Base-by-base conservation (phyloP, 2,113 vertebrate genomes). In the Guaruba guarouba region DNA sequence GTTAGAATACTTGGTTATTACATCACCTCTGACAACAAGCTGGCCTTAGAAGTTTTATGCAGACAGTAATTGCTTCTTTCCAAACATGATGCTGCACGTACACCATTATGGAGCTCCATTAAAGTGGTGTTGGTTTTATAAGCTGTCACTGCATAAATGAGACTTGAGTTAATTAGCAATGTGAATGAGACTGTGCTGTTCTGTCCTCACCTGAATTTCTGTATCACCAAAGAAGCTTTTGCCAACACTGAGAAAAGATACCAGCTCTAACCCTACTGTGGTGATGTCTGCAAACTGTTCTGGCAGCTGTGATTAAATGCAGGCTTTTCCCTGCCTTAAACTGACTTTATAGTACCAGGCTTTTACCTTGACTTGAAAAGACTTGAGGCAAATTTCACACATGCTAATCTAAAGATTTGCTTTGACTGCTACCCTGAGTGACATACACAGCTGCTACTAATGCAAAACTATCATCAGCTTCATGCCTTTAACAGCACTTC, bases 221-320 rank as follows among this genome's bases (percentile, higher is more conserved):
- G 2, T 17, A 48, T 51, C 29, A 11, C 48, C 44, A 51, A 64
- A 86, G 62, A 8, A 88, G 29, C 1, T 1, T 49, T 70, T 82
- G 9, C 18, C 16, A 57, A 48, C 44, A 22, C 13, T 14, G 11
- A 59, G 48, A 46, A 83, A 13, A 39, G 8, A n/a, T 5, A 75
- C 2, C 39, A 51, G 2, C 16, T 54, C 1, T 31, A 28, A 41
- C 14, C 3, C 1, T 52, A 4, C 1, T 22, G 31, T 1, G 2
- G 28, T 31, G 70, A 4, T n/a, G 74, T 2, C 4, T 75, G 67
- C 62, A 76, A 64, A 55, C 16, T 46, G 6, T 27, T 80, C 4
- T 22, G 52, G 29, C 64, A 69, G 46, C 4, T 63, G 11, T 1
- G 11, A 55, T 11, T 62, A 61, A 6, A 9, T 9, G 51, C 44